Percentiles rank a stretch among this genome's conserved stretches.
Conservation (phyloP, 2,113 vertebrate genomes). For the Chaetorhynchus papuensis region DNA sequence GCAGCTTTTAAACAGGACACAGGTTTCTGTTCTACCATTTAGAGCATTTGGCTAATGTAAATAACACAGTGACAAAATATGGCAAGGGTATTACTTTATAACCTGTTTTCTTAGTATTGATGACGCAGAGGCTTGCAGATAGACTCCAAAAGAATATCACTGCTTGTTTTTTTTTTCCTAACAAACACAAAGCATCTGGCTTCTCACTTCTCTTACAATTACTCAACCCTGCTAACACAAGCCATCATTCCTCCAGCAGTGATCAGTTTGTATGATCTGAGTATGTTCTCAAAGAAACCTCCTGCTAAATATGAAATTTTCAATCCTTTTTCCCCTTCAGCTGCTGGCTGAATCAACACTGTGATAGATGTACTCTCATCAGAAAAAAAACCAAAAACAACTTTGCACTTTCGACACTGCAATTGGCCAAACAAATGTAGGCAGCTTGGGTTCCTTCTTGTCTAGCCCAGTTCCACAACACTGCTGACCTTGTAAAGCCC, state of each 20-base stretch:
- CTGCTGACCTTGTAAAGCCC: background rate
- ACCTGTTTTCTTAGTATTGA: background rate
- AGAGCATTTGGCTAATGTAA: background rate
- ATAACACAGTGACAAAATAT: background rate
- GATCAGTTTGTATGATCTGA: constrained; percentile 51
- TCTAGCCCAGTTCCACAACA: background rate
- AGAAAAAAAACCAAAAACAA: constrained; percentile 23
- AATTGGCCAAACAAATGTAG: constrained; percentile 68
- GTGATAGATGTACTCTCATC: constrained; percentile 61
- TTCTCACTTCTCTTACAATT: background rate
- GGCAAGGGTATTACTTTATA: background rate
- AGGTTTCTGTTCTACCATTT: background rate
- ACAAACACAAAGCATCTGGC: background rate
- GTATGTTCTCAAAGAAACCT: constrained; percentile 45
- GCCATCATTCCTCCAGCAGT: constrained; percentile 9
- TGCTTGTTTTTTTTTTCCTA: background rate
- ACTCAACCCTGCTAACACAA: background rate
- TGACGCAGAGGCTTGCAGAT: background rate
- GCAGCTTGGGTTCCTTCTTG: constrained; percentile 11
- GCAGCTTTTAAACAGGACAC: background rate
- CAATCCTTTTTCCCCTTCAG: background rate
- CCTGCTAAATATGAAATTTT: constrained; percentile 59
- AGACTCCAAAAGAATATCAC: background rate
- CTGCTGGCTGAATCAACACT: constrained; percentile 65
- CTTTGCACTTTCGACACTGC: constrained; percentile 53